Conservation (phyloP, 2,888 invertebrate genomes). For the Platycnemis pennipes region DNA sequence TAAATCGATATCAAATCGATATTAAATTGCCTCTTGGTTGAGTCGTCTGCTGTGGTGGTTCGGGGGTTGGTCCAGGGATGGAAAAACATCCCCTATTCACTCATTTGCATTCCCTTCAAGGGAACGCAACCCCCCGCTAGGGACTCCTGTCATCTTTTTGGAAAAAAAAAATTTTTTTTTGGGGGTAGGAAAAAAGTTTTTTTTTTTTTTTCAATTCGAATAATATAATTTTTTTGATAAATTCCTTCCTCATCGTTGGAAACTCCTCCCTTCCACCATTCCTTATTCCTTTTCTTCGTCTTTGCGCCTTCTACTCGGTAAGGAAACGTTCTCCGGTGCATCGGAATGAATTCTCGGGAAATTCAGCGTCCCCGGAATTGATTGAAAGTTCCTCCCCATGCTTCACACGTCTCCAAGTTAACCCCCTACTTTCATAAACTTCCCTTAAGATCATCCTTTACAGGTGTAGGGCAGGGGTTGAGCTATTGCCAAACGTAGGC, state of each 20-base stretch:
- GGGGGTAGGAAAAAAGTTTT: not conserved
- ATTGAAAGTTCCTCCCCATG: too few relatives aligned
- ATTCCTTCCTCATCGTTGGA: not conserved
- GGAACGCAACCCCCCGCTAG: too few relatives aligned
- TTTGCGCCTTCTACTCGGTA: too few relatives aligned
- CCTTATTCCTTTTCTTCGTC: not conserved
- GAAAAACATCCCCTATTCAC: not conserved
- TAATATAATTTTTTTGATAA: not conserved
- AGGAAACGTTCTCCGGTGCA: too few relatives aligned
- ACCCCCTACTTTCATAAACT: too few relatives aligned
- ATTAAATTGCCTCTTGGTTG: not conserved
- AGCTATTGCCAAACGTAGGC: too few relatives aligned
- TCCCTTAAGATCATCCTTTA: too few relatives aligned
- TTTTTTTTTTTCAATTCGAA: not conserved
- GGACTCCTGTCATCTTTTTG: not conserved
- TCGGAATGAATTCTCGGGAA: too few relatives aligned
- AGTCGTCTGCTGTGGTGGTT: not conserved
- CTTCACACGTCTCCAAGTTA: too few relatives aligned
- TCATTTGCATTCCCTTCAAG: not conserved
- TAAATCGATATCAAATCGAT: conserved; percentile 31
- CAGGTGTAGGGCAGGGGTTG: too few relatives aligned
- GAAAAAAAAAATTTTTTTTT: not conserved
- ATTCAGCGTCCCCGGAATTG: too few relatives aligned
- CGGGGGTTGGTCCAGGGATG: not conserved
- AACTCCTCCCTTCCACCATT: not conserved